phyloP scores from a whole-genome alignment of 2,888 invertebrate genomes.

The Campopleginae sp. region DNA sequence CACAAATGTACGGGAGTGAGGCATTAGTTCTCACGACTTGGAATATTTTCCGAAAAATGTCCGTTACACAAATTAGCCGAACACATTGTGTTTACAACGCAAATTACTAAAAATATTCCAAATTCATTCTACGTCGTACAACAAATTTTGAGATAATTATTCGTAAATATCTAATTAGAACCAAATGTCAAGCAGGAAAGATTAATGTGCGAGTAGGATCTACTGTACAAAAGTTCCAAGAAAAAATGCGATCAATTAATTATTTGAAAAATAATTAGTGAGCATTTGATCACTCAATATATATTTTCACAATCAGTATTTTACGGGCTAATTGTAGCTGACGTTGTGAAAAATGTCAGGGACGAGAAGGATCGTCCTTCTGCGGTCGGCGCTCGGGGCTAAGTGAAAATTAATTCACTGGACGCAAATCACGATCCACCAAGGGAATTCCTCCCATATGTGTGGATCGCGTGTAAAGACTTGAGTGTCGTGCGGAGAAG shows the following conservation, averaged over 20 bases:
- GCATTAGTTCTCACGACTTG: background rate
- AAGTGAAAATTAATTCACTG: constrained; percentile 64
- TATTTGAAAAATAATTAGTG: background rate
- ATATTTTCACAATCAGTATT: background rate
- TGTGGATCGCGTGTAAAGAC: constrained; percentile 35
- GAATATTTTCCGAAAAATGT: background rate
- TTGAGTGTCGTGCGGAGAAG: constrained; percentile 30
- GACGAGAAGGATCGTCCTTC: constrained; percentile 12
- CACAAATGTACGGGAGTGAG: constrained; percentile 6
- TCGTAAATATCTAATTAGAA: background rate
- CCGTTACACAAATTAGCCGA: background rate
- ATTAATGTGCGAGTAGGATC: background rate
- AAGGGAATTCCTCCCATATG: constrained; percentile 55
- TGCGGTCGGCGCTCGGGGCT: constrained; percentile 28
- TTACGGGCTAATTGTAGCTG: constrained; percentile 58
- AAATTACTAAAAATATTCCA: background rate
- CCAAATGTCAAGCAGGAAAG: background rate
- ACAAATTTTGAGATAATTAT: background rate
- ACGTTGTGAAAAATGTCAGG: constrained; percentile 50
- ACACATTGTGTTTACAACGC: background rate
- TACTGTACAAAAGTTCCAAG: background rate
- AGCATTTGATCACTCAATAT: constrained; percentile 23
- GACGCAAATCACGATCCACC: constrained; percentile 52
- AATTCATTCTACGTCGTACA: background rate
- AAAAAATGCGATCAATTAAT: background rate